Evolutionary conservation across 2,888 invertebrate genomes (phyloP), one percentile per base, ranked within the genome.

Genomic region (Colletes collaris): DNA sequence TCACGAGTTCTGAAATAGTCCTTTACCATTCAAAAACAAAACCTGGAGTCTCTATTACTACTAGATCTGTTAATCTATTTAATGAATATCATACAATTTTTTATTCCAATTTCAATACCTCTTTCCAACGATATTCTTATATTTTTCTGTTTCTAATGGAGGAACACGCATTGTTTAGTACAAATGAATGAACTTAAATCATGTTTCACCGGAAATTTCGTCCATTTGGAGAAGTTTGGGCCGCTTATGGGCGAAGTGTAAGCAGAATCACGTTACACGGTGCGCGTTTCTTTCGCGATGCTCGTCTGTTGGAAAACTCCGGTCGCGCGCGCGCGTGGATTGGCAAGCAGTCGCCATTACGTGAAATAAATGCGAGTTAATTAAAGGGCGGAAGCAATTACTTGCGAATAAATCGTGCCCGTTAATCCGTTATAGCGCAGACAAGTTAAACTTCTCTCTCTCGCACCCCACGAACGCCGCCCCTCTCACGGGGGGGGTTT

Each of bases 401-500:
- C 90, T 89, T 83, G 89, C 87, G 87, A 88, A 92, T 92, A 92
- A 92, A 92, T 92, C 90, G 90, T 85, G 83, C 82, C 87, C 90
- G 92, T 92, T 92, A 92, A 92, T 92, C 90, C 92, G 91, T 92
- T 92, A 92, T 92, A 90, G 92, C 89, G 90, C 89, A 90, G 91
- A 91, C 92, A 92, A 91, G 90, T 89, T 90, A 90, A 91, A 91
- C 90, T 90, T 89, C 90, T 87, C 87, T 87, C 87, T 78, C 74
- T 76, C 79, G 55, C 78, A 50, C 76, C 55, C 52, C 35, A 16
- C 66, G 52, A 50, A 40, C 62, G 49, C 37, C 52, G 50, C 52
- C 52, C 68, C 69, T 37, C 50, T 16, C 50, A 27, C 60, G 44
- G 35, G 56, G 35, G 56, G 27, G 66, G 37, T 71, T 67, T 73